Percentiles rank a stretch among this genome's conserved stretches.
Conservation (phyloP, 2,113 vertebrate species). For the Apteryx mantelli region DNA sequence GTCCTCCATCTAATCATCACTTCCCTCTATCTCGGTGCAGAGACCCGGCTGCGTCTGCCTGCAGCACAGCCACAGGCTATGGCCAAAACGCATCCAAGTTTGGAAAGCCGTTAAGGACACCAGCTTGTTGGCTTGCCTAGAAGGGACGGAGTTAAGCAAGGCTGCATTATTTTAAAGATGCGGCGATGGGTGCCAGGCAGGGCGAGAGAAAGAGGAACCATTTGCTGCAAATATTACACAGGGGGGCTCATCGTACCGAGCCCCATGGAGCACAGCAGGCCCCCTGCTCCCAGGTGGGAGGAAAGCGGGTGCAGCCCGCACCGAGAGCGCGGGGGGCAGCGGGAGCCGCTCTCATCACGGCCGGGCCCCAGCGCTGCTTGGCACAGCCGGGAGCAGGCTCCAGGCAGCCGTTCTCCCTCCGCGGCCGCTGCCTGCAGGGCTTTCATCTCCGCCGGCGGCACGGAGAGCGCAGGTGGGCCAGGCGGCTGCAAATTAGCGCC, state of each 20-base stretch:
- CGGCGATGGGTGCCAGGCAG: background rate
- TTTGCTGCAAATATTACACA: background rate
- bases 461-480: background rate
- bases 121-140: constrained; percentile 21
- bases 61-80: background rate
- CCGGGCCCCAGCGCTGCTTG: too few relatives aligned
- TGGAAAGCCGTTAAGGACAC: background rate
- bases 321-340: background rate
- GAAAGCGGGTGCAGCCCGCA: background rate
- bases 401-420: background rate
- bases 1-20: background rate
- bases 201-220: background rate
- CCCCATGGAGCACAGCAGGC: background rate
- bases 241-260: too few relatives aligned
- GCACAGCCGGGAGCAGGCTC: background rate
- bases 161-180: background rate
- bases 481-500: background rate
- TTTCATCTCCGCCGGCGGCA: background rate
- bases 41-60: constrained; percentile 34
- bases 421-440: background rate
- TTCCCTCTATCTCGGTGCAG: background rate
- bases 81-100: constrained; percentile 5
- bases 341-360: background rate
- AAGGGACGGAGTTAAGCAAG: background rate
- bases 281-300: background rate